Base-by-base conservation (phyloP, 1,140 invertebrate species). In the Drosophila pectinifera region DNA sequence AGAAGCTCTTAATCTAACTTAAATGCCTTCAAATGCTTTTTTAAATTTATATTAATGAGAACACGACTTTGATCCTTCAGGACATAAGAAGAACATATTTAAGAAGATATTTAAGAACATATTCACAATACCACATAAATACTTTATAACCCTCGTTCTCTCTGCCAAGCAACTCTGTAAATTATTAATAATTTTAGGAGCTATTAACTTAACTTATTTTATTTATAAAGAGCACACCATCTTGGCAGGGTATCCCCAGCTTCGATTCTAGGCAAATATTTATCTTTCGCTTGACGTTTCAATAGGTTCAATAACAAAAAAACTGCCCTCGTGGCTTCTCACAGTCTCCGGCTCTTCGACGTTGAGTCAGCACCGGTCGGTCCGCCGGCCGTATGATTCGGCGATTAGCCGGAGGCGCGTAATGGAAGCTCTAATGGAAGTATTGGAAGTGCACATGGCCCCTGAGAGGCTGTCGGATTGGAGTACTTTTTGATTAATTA, bases 401-500 rank as follows among this genome's bases (percentile, higher is more conserved):
- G 43, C 22, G 34, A 67, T 83, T 89, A 77, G 80, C 79, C 72
- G 54, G 46, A 67, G 84, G 79, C 84, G 76, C 83, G 67, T 69
- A 89, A 80, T 89, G 74, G 73, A 75, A 86, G 70, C 75, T 75
- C 28, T 74, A 78, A 53, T 53, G 49, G 49, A 36, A 85, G 82
- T 74, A 78, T 36, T 53, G 49, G 49, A 36, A 85, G 82, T 86
- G 82, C 81, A 64, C 58, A 68, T 45, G 24, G 51, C 43, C 18
- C 16, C 62, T 51, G 36, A 51, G 64, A 42, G 59, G 45, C 58
- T 65, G 56, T 82, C 67, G 53, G 64, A 75, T 86, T 72, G 69
- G 49, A 81, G 55, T 73, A 67, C 63, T 55, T 62, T 78, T 80
- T 85, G 78, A 85, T 85, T 85, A 82, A 86, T 86, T 82, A 86